phyloP scores from a whole-genome alignment of 2,113 vertebrate genomes.

The Loxodonta africana region DNA sequence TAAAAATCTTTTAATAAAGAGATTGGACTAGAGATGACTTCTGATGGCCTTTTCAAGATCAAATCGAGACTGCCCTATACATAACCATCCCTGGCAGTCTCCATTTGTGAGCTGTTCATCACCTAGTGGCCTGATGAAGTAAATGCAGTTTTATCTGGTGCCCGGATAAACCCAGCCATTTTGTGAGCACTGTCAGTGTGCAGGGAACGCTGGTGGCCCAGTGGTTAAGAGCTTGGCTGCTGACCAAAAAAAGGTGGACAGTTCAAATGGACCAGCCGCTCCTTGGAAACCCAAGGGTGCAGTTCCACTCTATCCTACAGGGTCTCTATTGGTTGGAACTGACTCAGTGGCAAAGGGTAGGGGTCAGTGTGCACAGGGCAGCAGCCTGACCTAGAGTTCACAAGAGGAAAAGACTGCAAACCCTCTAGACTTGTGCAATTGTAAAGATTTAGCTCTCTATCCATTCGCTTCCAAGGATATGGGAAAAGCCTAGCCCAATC shows the following conservation, averaged over 20 bases:
- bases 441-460: neutral
- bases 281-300: too few species aligned
- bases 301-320: too few species aligned
- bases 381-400: neutral
- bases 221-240: too few species aligned
- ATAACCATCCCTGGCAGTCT: neutral
- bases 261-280: too few species aligned
- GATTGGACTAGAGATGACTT: conserved; percentile 13
- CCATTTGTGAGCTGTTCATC: conserved; percentile 65
- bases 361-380: neutral
- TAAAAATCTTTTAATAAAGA: conserved; percentile 5
- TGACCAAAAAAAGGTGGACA: too few species aligned
- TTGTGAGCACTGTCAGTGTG: conserved; percentile 58
- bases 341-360: too few species aligned
- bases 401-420: neutral
- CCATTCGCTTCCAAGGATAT: conserved; percentile 11
- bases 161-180: conserved; percentile 76
- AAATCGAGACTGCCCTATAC: conserved; percentile 36
- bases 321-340: too few species aligned
- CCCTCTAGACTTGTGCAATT: neutral
- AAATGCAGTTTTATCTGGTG: conserved; percentile 72
- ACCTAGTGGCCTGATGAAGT: conserved; percentile 77
- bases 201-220: neutral
- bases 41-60: neutral
- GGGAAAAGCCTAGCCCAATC: conserved; percentile 19